phyloP scores from a whole-genome alignment of 2,113 vertebrate species.

The Hystrix brachyura region DNA sequence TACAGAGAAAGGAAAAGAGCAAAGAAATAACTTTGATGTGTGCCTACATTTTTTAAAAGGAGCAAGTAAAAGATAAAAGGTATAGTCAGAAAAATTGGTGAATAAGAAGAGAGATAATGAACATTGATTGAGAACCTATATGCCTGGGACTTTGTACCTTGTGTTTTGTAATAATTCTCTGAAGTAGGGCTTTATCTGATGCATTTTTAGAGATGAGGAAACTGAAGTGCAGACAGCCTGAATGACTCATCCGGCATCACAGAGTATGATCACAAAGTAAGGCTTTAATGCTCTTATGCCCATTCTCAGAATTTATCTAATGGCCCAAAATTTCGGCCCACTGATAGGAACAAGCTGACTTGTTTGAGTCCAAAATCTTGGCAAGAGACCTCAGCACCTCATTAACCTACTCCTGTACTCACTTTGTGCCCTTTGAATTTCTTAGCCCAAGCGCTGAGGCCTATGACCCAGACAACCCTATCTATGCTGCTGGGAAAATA shows the following conservation, averaged over 20 bases:
- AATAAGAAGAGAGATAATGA: background rate
- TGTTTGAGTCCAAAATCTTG: background rate
- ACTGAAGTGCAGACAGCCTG: background rate
- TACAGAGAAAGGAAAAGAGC: background rate
- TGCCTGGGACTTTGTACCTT: background rate
- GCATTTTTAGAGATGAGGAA: background rate
- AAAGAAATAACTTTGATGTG: background rate
- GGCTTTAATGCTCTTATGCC: background rate
- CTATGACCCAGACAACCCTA: background rate
- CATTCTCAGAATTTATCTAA: background rate
- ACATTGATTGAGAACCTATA: background rate
- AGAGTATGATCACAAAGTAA: background rate
- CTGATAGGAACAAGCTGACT: background rate
- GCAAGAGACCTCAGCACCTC: background rate
- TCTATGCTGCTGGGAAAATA: background rate
- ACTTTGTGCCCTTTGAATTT: background rate
- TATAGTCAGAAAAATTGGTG: background rate
- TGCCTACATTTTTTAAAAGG: background rate
- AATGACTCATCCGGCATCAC: background rate
- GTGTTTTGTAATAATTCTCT: background rate
- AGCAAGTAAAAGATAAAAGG: background rate
- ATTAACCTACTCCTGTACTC: background rate
- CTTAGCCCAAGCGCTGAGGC: background rate
- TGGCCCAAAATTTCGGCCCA: background rate
- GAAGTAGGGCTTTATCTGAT: background rate